Evolutionary conservation across 2,888 invertebrate genomes (phyloP).

Genomic region (Lathronympha strigana): DNA sequence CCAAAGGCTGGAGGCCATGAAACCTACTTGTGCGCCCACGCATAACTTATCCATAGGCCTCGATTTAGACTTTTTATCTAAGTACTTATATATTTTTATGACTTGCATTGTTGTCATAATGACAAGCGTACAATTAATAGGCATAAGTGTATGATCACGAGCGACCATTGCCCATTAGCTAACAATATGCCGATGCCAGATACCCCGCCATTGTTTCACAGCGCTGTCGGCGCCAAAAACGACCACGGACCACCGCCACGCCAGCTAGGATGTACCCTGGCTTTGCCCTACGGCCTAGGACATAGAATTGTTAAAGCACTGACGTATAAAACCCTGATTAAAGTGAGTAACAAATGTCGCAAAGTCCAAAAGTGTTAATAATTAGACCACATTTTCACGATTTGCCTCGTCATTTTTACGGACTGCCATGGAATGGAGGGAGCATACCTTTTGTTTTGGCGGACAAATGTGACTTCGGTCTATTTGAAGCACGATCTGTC

Average conservation of each 20-base stretch:
- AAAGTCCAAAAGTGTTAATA: no score
- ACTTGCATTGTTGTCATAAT: slow-evolving; percentile 23
- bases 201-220: slow-evolving; percentile 46
- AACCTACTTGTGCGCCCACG: background rate
- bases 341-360: no score
- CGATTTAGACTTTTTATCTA: background rate
- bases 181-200: slow-evolving; percentile 49
- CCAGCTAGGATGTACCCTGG: background rate
- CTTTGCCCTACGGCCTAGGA: no score
- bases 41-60: background rate
- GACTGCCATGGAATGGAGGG: no score
- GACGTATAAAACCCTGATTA: no score
- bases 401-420: no score
- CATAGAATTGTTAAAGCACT: no score
- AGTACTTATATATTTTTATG: background rate
- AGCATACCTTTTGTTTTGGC: no score
- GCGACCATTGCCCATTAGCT: slow-evolving; percentile 43
- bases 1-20: no score
- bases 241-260: slow-evolving; percentile 31
- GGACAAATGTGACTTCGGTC: no score
- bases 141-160: slow-evolving; percentile 21
- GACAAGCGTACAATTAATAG: slow-evolving; percentile 25
- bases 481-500: no score
- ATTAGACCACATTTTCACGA: no score
- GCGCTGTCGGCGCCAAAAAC: slow-evolving; percentile 40